Evolutionary conservation across 2,797 vertebrate genomes (phyloP).

Genomic region (Vipera ursinii): DNA sequence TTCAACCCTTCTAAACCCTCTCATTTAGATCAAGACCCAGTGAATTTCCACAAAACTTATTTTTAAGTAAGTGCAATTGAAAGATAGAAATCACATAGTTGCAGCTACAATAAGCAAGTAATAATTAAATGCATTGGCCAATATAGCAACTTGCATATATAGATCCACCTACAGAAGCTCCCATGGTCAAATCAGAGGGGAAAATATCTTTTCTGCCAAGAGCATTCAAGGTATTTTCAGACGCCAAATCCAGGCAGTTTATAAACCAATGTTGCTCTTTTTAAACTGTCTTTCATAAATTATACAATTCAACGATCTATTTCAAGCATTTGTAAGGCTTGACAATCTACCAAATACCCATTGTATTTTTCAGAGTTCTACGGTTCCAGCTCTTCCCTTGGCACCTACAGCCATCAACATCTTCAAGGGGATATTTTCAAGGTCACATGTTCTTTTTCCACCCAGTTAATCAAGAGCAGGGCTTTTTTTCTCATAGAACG

Average conservation of each 20-base stretch:
- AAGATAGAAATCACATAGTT: background rate
- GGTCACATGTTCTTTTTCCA: background rate
- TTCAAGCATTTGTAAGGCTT: background rate
- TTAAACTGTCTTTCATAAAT: background rate
- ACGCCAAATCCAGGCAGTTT: background rate
- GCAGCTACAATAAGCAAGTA: background rate
- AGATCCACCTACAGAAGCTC: background rate
- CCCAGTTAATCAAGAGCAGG: background rate
- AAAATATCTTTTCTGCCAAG: background rate
- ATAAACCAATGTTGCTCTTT: background rate
- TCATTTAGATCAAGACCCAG: background rate
- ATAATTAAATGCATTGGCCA: slow-evolving; percentile 3
- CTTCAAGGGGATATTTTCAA: background rate
- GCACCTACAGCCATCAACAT: background rate
- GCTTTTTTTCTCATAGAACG: too few species aligned
- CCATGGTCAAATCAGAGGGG: background rate
- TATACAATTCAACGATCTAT: background rate
- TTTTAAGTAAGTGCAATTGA: background rate
- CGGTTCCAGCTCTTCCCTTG: accelerated
- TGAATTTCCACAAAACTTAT: background rate
- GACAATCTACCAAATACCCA: background rate
- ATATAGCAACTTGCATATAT: background rate
- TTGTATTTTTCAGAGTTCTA: background rate
- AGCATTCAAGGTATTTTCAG: background rate
- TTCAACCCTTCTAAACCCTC: background rate